Evolutionary conservation across 2,797 vertebrate species (phyloP).

Genomic region (Chelonia mydas): DNA sequence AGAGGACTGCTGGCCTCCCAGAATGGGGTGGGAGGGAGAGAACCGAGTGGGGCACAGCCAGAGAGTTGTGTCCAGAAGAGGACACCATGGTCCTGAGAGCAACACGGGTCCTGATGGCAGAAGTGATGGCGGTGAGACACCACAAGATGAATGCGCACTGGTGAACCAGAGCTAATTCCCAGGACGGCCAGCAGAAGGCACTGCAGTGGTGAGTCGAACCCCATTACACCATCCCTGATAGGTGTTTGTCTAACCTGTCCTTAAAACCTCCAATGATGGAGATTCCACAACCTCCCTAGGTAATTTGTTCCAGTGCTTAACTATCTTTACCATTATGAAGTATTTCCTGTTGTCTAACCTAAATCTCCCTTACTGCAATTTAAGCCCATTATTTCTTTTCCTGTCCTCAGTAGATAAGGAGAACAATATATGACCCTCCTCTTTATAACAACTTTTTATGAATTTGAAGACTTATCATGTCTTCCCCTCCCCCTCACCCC

Average conservation of each 20-base stretch:
- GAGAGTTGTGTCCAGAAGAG: too few relatives aligned
- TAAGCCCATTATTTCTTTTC: neutral
- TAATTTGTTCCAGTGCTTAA: neutral
- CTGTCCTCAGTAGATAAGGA: neutral
- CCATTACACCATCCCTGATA: neutral
- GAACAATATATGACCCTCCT: neutral
- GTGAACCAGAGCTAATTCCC: too few relatives aligned
- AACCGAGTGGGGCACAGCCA: too few relatives aligned
- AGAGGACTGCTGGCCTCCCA: too few relatives aligned
- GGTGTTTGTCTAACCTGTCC: neutral
- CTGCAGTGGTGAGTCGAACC: too few relatives aligned
- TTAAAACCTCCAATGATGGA: neutral
- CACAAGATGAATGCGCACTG: too few relatives aligned
- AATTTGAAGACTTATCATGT: neutral
- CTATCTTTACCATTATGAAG: neutral
- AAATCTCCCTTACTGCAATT: neutral
- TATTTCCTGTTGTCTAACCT: neutral
- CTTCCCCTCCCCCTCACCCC: neutral
- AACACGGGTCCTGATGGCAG: too few relatives aligned
- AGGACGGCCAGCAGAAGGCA: too few relatives aligned
- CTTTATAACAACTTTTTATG: neutral
- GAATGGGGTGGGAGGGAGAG: too few relatives aligned
- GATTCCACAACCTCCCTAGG: too few relatives aligned
- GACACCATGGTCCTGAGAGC: too few relatives aligned
- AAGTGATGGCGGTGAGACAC: accelerated